Evolutionary conservation across 2,888 invertebrate species (phyloP), one percentile per base, ranked within the genome.

Genomic region (Nowickia ferox): DNA sequence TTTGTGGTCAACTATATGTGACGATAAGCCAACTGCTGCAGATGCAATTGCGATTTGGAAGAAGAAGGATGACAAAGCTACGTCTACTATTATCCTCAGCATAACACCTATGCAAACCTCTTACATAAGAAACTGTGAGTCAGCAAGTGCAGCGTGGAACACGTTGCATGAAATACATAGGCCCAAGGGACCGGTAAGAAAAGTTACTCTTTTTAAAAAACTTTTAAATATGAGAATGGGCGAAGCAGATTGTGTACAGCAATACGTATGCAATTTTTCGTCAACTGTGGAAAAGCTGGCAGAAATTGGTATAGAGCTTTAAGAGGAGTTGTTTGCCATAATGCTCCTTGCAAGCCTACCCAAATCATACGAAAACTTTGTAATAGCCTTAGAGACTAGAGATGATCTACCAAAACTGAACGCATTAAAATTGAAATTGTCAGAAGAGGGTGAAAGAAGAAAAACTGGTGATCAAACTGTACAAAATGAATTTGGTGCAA

Each of bases 331-430:
- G 8, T 80, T 86, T 30, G 65, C 46, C 9, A 83, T 86, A 30
- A 83, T 86, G 82, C 51, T 86, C 0, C 63, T 86, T 3, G 82
- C 79, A 44, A 86, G 84, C 57, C 53, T 87, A 15, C 87, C 85
- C 22, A 83, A 84, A 19, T 69, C 75, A n/a, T 87, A 48, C 15
- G 87, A 84, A 59, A 85, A 84, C 55, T 76, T 87, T 9, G 87
- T 87, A 8, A 61, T 87, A 9, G 83, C 87, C 0, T 11, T 87
- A 1, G 83, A 87, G 51, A 42, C 84, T 4, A 30, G 86, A 5
- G 87, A 87, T 71, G 72, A 79, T 15, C 63, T 87, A 0, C 85
- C 87, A n/a, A 57, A 38, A 1, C 55, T 86, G 0, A 63, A 42
- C 63, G 72, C 78, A 17, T 10, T 86, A 46, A 87, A 87, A 42